Evolutionary conservation across 2,797 vertebrate species (phyloP).

Genomic region (Centropyge bicolor): DNA sequence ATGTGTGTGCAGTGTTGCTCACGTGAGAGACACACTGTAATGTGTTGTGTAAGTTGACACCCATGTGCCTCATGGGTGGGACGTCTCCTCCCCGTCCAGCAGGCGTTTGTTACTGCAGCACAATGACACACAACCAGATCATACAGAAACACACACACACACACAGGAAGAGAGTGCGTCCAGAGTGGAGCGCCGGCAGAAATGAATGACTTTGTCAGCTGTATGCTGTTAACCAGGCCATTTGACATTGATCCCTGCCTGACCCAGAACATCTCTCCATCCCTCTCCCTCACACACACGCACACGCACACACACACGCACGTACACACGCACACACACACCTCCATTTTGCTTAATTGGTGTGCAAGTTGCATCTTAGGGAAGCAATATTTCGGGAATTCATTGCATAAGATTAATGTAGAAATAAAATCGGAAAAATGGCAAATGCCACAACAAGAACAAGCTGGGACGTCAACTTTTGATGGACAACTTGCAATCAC

Average conservation of each 20-base stretch:
- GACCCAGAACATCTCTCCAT: slow-evolving; percentile 71
- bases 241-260: slow-evolving; percentile 83
- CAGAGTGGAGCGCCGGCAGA: slow-evolving; percentile 74
- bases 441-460: too few relatives aligned
- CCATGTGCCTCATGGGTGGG: slow-evolving; percentile 61
- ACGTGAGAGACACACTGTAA: slow-evolving; percentile 50
- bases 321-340: not conserved
- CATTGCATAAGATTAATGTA: too few relatives aligned
- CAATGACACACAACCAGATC: slow-evolving; percentile 34
- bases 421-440: too few relatives aligned
- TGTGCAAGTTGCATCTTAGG: slow-evolving; percentile 10
- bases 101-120: slow-evolving; percentile 47
- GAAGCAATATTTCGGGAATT: slow-evolving; percentile 4
- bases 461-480: too few relatives aligned
- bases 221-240: slow-evolving; percentile 82
- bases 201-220: slow-evolving; percentile 85
- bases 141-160: slow-evolving; percentile 38
- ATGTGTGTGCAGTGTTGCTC: slow-evolving; percentile 25
- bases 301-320: slow-evolving; percentile 5
- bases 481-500: too few relatives aligned
- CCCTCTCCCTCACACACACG: slow-evolving; percentile 11
- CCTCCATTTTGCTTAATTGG: slow-evolving; percentile 6
- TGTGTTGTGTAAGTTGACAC: slow-evolving; percentile 70
- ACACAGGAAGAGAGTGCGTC: slow-evolving; percentile 22
- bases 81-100: slow-evolving; percentile 46